A percentile compares a stretch with the other conserved stretches of the same genome.
phyloP scores from a whole-genome alignment of 2,888 invertebrate species.

The Stegana nigrithorax region DNA sequence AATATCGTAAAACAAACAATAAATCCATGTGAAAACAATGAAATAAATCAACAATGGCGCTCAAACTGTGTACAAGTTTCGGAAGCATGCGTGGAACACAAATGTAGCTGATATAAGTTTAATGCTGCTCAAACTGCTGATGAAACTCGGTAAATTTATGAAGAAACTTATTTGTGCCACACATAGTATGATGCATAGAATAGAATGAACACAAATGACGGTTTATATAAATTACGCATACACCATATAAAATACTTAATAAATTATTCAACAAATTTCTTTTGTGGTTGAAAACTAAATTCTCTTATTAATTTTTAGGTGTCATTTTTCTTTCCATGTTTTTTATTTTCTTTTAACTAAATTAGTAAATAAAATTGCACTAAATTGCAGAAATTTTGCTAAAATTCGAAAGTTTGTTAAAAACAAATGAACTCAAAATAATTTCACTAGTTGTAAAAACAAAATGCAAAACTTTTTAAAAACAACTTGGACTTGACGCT shows the following conservation, averaged over 20 bases:
- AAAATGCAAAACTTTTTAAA: background rate
- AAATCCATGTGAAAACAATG: background rate
- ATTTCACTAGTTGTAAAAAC: background rate
- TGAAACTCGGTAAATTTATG: too few relatives aligned
- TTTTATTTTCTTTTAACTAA: slow-evolving; percentile 5
- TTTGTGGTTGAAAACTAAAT: background rate
- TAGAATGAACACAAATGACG: background rate
- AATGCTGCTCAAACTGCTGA: background rate
- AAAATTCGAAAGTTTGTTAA: slow-evolving; percentile 9
- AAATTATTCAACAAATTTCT: background rate
- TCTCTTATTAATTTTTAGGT: background rate
- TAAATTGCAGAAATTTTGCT: slow-evolving; percentile 25
- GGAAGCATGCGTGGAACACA: background rate
- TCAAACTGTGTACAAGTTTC: slow-evolving; percentile 3
- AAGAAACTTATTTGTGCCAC: background rate
- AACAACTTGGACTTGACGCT: background rate
- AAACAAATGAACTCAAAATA: too few relatives aligned
- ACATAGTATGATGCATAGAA: background rate
- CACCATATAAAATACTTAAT: too few relatives aligned
- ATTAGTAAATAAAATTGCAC: slow-evolving; percentile 4
- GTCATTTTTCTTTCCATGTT: background rate
- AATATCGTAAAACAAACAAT: background rate
- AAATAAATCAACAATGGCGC: background rate
- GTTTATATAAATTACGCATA: background rate
- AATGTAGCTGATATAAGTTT: background rate